Base-by-base conservation (phyloP, 35 echinoderm and acorn worm species). In the Strongylocentrotus purpuratus region DNA sequence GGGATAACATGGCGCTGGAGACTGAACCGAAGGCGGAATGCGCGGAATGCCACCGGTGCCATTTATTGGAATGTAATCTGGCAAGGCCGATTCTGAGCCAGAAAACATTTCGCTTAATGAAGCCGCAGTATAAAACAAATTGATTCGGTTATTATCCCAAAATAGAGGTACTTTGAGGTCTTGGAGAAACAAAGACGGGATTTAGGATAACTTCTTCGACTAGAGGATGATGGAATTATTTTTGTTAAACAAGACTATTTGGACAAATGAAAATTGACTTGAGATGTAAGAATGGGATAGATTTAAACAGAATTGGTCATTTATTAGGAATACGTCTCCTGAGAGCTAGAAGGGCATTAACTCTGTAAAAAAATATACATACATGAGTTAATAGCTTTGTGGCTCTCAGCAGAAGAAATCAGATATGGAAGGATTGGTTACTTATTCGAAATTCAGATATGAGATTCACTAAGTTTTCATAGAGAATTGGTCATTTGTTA, bases 11-110 rank as follows among this genome's bases (percentile, higher is more conserved):
- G 65, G 20, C 65, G 20, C 65, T 78, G 65, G 65, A 78, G 65
- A 78, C 22, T 78, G 65, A 78, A 78, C 65, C 7, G 65, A 78
- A 78, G 65, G 65, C 25, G 65, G 65, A 7, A 78, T 78, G 65
- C 25, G 5, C 25, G 65, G 65, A 78, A 78, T 78, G 20, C 20
- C 20, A 1, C 22, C 65, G 65, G 15, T 78, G 65, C 65, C 65
- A 78, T 78, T 78, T 78, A 78, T 78, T n/a, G 65, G 65, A 78
- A 78, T 78, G 65, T 78, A 78, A 78, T 78, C 65, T 28, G 65
- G 65, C 65, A 78, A 28, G 65, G 65, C 65, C 25, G 65, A 78
- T 78, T 78, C 20, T 78, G 65, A 78, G 20, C 65, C 65, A n/a
- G 65, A 78, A 78, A 78, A 78, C 65, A 78, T 78, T 78, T n/a